Evolutionary conservation across 2,888 invertebrate genomes (phyloP).

Genomic region (Macrophya annulata): DNA sequence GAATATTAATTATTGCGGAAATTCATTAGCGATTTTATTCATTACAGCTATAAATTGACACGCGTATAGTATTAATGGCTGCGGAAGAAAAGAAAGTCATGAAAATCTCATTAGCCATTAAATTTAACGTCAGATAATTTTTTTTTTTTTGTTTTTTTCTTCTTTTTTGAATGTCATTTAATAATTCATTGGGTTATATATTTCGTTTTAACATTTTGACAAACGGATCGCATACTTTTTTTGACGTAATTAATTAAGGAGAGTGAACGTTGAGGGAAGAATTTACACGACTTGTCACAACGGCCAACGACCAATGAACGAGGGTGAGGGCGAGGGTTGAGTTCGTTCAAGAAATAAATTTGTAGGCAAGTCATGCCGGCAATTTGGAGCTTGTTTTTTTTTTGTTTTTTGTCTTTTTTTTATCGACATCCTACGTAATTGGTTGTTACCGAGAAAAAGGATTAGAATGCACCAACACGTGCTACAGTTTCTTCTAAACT

Average conservation of each 20-base stretch:
- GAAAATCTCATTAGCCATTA: conserved; percentile 20
- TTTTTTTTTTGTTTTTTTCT: too few relatives aligned
- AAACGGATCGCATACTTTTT: background rate
- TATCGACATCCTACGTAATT: conserved; percentile 42
- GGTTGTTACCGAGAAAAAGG: conserved; percentile 52
- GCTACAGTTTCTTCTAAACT: conserved; percentile 7
- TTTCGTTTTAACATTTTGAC: background rate
- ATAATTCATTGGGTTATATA: background rate
- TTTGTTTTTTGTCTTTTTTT: background rate
- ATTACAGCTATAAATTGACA: background rate
- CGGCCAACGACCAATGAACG: background rate
- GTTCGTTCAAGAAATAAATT: conserved; percentile 8
- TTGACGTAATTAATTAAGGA: conserved; percentile 21
- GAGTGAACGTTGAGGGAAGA: background rate
- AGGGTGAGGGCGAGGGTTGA: background rate
- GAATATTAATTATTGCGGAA: background rate
- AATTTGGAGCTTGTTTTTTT: conserved; percentile 24
- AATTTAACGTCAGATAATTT: background rate
- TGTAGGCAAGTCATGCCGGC: conserved; percentile 30
- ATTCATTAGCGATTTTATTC: background rate
- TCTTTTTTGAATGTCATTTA: background rate
- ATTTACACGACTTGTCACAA: conserved; percentile 18
- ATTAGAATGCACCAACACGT: conserved; percentile 55
- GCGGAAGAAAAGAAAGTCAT: background rate
- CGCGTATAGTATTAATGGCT: background rate